A percentile compares a stretch with the other conserved stretches of the same genome.
phyloP scores from a whole-genome alignment of 2,113 vertebrate species.

The Pseudopodoces humilis region DNA sequence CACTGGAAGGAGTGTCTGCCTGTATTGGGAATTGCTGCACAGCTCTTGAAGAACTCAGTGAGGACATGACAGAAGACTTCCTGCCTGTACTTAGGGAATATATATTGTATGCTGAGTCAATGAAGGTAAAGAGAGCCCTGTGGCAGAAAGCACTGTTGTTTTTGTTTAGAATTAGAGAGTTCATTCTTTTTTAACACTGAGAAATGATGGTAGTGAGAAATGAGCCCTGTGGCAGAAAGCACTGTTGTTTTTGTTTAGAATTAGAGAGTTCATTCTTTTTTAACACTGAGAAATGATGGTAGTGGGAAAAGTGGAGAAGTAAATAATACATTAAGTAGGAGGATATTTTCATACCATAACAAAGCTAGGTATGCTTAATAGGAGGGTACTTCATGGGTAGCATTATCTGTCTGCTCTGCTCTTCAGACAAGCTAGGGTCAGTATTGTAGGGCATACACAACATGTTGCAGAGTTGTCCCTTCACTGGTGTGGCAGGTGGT shows the following conservation, averaged over 20 bases:
- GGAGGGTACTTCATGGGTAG: not conserved
- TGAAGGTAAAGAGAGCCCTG: conserved; percentile 85
- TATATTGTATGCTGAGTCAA: conserved; percentile 91
- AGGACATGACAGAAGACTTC: conserved; percentile 93
- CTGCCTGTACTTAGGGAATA: conserved; percentile 95
- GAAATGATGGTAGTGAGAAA: not conserved
- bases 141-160: not conserved
- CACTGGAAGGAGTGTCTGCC: conserved; percentile 88
- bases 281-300: not conserved
- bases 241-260: not conserved
- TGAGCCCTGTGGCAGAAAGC: not conserved
- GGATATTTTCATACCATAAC: not conserved
- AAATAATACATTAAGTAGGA: not conserved
- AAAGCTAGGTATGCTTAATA: not conserved
- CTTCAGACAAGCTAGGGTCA: not conserved
- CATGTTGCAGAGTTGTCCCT: not conserved
- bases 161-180: not conserved
- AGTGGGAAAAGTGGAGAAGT: not conserved
- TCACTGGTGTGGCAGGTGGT: not conserved
- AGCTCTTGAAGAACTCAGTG: conserved; percentile 88
- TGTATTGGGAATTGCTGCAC: conserved; percentile 85
- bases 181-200: not conserved
- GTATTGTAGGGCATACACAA: not conserved
- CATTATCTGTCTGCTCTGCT: not conserved
- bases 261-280: not conserved